These are phyloP conservation scores for Drosophila pruinosa DNA, from an alignment of 1,140 invertebrate genomes.

Conservation along the genomic window DNA sequence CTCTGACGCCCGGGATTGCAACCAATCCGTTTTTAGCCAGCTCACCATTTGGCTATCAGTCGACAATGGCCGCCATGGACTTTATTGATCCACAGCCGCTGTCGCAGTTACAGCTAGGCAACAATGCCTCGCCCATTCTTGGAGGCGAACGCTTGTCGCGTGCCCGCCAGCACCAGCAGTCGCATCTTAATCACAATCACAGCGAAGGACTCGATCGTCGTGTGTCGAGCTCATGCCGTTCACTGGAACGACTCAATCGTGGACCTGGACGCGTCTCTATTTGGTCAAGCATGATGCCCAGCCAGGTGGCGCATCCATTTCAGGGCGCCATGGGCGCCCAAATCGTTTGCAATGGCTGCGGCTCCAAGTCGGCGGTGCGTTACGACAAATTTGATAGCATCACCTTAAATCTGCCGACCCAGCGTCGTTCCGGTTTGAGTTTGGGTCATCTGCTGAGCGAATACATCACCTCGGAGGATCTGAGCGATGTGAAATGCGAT, in stretches of 20 bases:
- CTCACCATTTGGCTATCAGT: conserved; percentile 56
- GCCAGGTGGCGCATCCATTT: conserved; percentile 86
- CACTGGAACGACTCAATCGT: conserved; percentile 82
- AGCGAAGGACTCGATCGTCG: conserved; percentile 64
- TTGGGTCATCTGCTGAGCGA: conserved; percentile 88
- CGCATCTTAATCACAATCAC: conserved; percentile 21
- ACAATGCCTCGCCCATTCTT: conserved; percentile 26
- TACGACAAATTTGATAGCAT: conserved; percentile 96
- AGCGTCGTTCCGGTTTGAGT: conserved; percentile 75
- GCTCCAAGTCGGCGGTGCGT: conserved; percentile 91
- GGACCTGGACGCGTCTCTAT: conserved; percentile 80
- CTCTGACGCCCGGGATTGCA: conserved; percentile 34
- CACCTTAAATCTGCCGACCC: conserved; percentile 89
- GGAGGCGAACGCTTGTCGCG: conserved; percentile 60
- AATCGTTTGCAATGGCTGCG: conserved; percentile 91
- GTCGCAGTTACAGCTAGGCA: conserved; percentile 23
- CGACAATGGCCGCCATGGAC: conserved; percentile 19
- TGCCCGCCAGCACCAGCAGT: conserved; percentile 34
- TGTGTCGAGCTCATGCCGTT: conserved; percentile 76
- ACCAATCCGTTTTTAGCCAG: conserved; percentile 13
- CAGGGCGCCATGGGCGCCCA: conserved; percentile 93
- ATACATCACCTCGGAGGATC: conserved; percentile 92
- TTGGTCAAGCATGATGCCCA: conserved; percentile 83
- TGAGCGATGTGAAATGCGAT: conserved; percentile 92
- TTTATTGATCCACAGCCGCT: conserved; percentile 40